phyloP scores from a whole-genome alignment of 2,113 vertebrate genomes.

The Panthera tigris region DNA sequence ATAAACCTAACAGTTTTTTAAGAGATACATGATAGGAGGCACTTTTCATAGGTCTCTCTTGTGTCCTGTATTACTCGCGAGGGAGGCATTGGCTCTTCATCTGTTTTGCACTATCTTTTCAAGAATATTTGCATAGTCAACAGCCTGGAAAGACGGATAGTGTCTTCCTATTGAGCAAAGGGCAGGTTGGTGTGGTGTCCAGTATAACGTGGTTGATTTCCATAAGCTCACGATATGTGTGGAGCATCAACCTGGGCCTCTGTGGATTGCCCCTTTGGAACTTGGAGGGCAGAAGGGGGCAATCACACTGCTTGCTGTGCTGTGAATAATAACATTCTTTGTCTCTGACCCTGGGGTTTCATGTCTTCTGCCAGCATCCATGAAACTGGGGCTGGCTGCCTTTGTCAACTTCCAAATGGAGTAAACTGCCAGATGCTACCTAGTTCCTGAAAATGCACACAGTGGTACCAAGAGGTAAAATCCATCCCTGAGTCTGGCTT shows the following conservation, averaged over 20 bases:
- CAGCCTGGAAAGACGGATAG: too few relatives aligned
- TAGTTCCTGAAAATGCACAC: not conserved
- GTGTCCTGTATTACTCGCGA: not conserved
- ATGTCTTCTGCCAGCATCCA: not conserved
- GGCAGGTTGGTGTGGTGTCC: not conserved
- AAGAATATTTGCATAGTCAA: too few relatives aligned
- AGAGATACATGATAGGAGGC: too few relatives aligned
- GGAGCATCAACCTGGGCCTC: not conserved
- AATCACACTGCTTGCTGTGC: not conserved
- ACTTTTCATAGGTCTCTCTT: not conserved
- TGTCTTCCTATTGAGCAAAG: not conserved
- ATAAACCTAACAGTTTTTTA: not conserved
- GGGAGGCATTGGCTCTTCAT: not conserved
- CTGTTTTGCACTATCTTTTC: not conserved
- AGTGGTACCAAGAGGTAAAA: not conserved
- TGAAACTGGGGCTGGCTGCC: not conserved
- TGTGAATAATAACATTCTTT: not conserved
- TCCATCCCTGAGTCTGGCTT: not conserved
- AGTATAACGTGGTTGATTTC: not conserved
- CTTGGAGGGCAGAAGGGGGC: fast-evolving
- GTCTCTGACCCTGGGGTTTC: not conserved
- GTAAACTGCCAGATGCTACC: not conserved
- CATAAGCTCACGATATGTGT: not conserved
- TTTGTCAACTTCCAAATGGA: not conserved
- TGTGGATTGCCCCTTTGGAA: not conserved